Conservation (phyloP, 2,113 vertebrate species). For the Tyrannus savana region DNA sequence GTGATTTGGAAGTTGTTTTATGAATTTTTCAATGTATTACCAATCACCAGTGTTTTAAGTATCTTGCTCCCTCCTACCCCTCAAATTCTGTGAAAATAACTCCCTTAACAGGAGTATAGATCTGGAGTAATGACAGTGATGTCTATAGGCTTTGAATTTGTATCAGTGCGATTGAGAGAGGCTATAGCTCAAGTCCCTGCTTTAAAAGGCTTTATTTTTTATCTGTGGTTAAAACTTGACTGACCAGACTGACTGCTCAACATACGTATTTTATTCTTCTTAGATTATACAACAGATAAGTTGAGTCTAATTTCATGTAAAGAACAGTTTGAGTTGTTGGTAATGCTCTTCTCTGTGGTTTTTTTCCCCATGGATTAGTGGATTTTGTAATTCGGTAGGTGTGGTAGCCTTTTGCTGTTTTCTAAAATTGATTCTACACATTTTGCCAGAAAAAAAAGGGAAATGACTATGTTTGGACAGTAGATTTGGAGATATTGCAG, state of each 20-base stretch:
- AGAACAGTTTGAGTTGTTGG: neutral
- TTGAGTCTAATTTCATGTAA: neutral
- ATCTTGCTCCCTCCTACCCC: neutral
- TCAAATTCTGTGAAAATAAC: neutral
- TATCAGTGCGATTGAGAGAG: neutral
- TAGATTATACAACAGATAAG: neutral
- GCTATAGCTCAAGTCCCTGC: neutral
- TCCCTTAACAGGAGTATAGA: neutral
- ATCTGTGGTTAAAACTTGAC: neutral
- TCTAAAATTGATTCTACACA: neutral
- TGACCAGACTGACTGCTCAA: neutral
- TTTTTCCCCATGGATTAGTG: neutral
- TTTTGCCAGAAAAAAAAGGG: neutral
- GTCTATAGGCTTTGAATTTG: neutral
- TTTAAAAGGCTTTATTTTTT: neutral
- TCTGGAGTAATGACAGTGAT: neutral
- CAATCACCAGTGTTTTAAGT: neutral
- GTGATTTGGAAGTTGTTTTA: neutral
- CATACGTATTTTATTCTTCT: neutral
- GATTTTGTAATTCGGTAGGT: neutral
- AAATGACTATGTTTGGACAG: neutral
- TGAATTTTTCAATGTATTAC: neutral
- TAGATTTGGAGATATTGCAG: neutral
- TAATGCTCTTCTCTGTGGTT: neutral
- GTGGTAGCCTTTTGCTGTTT: neutral